Evolutionary conservation across 2,113 vertebrate genomes (phyloP), one percentile per base, ranked within the genome.

Genomic region (Bubo scandiacus): DNA sequence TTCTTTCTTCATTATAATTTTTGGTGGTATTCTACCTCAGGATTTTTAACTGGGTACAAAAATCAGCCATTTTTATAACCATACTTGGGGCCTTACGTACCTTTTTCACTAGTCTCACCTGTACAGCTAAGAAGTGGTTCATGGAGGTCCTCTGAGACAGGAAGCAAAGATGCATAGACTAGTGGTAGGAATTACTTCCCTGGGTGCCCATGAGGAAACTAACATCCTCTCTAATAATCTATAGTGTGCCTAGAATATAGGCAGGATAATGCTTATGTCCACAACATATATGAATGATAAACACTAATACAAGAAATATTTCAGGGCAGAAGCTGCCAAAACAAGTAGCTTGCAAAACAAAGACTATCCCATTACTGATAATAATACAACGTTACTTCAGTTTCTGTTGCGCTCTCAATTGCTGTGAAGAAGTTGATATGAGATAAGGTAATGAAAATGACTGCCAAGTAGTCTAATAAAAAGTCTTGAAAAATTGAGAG

Each of bases 381-480:
- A 84, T 43, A 96, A 73, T 42, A 94, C 9, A 29, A 86, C 87
- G 34, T 38, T 85, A 8, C 42, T 87, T 92, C 57, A 85, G 30
- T 77, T 89, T 77, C 71, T 87, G 54, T 51, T 80, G 42, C 81
- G 92, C 45, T 77, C 70, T 82, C 75, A 92, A 80, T 90, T 77
- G 23, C 81, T 82, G 34, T 89, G 43, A 88, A 89, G 67, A 90
- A 75, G 70, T n/a, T 85, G 86, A 88, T 93, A 65, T 4, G 80
- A 94, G 94, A 94, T 97, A 97, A 95, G 66, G 72, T 95, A 87
- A 91, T 68, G 54, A 6, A 79, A 96, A 77, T 77, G 66, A 95
- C 86, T 97, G 62, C 66, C 49, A 89, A 96, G 42, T 29, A 72
- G 36, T 68, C 25, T 79, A 93, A 89, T 63, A 93, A 73, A 85